Conservation (phyloP, 2,797 vertebrate species). For the Gouania willdenowi region DNA sequence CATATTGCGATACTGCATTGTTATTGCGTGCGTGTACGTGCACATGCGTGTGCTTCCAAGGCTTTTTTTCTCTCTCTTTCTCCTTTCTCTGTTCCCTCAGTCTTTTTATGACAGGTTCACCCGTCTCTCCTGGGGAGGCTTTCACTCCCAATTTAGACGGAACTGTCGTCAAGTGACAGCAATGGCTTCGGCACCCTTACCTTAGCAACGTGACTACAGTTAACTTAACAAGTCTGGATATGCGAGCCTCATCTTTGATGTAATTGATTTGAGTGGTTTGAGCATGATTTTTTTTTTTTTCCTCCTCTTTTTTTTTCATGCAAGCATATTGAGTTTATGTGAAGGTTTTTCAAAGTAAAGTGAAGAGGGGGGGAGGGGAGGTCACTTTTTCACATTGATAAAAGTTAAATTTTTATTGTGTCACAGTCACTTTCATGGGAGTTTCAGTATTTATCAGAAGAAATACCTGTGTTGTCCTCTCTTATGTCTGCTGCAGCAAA, state of each 20-base stretch:
- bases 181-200: constrained; percentile 62
- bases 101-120: constrained; percentile 67
- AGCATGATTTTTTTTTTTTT: too few species aligned
- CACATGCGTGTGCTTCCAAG: neutral
- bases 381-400: constrained; percentile 43
- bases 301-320: too few species aligned
- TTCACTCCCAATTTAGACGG: constrained; percentile 73
- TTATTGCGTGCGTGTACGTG: too few species aligned
- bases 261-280: constrained; percentile 60
- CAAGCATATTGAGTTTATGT: constrained; percentile 33
- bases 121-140: constrained; percentile 71
- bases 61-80: constrained; percentile 7
- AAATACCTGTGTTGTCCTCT: too few species aligned
- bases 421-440: constrained; percentile 1
- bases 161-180: constrained; percentile 58
- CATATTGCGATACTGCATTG: constrained; percentile 36
- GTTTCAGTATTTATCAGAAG: constrained; percentile 7
- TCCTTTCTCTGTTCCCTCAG: constrained; percentile 51
- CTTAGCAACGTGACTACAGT: constrained; percentile 65
- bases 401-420: constrained; percentile 5
- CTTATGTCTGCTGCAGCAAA: too few species aligned
- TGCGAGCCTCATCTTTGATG: constrained; percentile 66
- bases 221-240: constrained; percentile 75
- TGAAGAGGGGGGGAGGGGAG: constrained; percentile 34
- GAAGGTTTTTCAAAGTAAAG: constrained; percentile 54